Base-by-base conservation (phyloP, 2,888 invertebrate species). In the Teleogryllus oceanicus region DNA sequence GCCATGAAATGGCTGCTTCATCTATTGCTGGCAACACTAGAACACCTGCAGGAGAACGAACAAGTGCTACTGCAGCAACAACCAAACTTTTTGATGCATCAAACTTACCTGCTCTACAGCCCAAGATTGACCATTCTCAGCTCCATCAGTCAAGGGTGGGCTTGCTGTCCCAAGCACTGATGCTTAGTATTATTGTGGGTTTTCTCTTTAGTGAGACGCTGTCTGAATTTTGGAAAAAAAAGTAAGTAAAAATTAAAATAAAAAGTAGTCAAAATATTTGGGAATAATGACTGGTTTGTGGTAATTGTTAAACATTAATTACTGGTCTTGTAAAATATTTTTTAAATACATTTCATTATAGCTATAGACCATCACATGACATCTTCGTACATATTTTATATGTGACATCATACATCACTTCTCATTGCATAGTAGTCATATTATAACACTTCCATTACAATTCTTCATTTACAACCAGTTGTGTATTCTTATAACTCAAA, bases 221-320 rank as follows among this genome's bases (percentile, higher is more conserved):
- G 82, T 94, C 96, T 83, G 95, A 95, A 88, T 94, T 96, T 87
- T 97, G 97, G 96, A 97, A 96, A 88, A 92, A 94, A 83, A 96
- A 96, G 94, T 95, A 85, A 90, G 91, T 89, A 13, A 76, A 49
- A n/a, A 49, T n/a, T 37, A 2, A 2, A 3, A 3, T 24, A 24
- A 2, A 37, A 37, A 37, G 37, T 37, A 37, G 37, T 37, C 5
- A 37, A 37, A 37, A 37, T 37, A 37, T 37, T 37, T 8, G 37
- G 37, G 37, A 37, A 37, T 37, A 37, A 37, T 37, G 37, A 37
- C 8, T 37, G 24, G 2, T 37, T 37, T 37, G 37, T 37, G 37
- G 37, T 37, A 37, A 37, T 37, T 37, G 37, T 37, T 37, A 37
- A 37, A 8, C 5, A 8, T 37, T 37, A 8, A 1, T 8, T 37